These are phyloP conservation scores for Odiellus spinosus DNA, from an alignment of 2,888 invertebrate genomes.

Conservation along the genomic window DNA sequence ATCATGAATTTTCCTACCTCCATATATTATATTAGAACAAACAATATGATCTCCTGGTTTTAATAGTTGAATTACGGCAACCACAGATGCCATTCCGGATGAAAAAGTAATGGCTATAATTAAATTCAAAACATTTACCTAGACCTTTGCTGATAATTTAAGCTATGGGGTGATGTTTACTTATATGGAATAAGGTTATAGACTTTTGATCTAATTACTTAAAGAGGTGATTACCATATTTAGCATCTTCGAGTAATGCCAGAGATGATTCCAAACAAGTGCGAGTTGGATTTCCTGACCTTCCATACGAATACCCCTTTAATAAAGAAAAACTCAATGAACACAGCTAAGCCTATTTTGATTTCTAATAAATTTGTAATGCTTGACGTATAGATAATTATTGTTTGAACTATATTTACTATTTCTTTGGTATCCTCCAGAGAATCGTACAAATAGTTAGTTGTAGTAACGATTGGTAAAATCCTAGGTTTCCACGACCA, in stretches of 20 bases:
- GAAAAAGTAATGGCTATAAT: slow-evolving; percentile 42
- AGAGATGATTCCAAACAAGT: slow-evolving; percentile 71
- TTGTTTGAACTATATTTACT: too few species aligned
- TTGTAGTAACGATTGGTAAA: too few species aligned
- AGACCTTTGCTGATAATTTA: too few species aligned
- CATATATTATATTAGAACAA: slow-evolving; percentile 28
- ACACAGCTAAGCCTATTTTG: too few species aligned
- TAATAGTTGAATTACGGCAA: slow-evolving; percentile 53
- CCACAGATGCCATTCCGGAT: slow-evolving; percentile 77
- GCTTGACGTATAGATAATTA: too few species aligned
- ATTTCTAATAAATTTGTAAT: too few species aligned
- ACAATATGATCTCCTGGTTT: slow-evolving; percentile 75
- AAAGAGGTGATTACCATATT: slow-evolving; percentile 40
- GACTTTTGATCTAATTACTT: neutral
- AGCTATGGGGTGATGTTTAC: too few species aligned
- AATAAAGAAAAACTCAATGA: neutral
- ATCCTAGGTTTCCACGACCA: too few species aligned
- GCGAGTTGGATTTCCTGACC: slow-evolving; percentile 87
- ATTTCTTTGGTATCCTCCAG: too few species aligned
- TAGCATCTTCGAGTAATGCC: slow-evolving; percentile 74
- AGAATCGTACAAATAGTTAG: too few species aligned
- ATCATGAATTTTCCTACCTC: neutral
- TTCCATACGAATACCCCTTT: slow-evolving; percentile 75
- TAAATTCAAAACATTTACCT: too few species aligned
- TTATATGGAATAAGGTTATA: too few species aligned